These are phyloP conservation scores for Gallinago undulata DNA, from an alignment of 2,113 vertebrate species.

Conservation along the genomic window DNA sequence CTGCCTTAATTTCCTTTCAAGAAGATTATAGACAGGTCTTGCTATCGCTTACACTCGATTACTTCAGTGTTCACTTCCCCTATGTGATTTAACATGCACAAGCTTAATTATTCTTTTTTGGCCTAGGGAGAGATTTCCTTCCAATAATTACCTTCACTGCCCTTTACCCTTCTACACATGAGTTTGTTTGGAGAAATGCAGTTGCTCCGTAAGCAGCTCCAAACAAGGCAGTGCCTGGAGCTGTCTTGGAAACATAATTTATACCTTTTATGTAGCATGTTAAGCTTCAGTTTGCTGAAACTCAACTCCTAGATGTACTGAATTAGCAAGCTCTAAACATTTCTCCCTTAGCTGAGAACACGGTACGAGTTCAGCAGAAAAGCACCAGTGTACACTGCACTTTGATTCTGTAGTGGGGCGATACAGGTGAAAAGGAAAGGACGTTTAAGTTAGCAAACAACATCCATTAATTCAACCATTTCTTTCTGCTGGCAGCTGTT, in stretches of 20 bases:
- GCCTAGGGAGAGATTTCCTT: conserved; percentile 77
- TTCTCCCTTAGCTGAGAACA: background rate
- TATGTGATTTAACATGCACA: conserved; percentile 68
- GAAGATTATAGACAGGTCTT: conserved; percentile 43
- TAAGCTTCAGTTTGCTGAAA: conserved; percentile 31
- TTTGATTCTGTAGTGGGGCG: rapidly evolving
- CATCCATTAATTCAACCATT: background rate
- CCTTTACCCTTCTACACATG: conserved; percentile 73
- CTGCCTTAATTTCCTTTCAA: conserved; percentile 60
- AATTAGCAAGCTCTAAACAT: background rate
- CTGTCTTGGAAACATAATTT: conserved; percentile 67
- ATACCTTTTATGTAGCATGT: conserved; percentile 48
- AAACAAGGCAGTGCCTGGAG: conserved; percentile 68
- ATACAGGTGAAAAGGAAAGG: background rate
- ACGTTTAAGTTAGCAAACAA: background rate
- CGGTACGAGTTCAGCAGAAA: background rate
- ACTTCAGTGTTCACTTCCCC: conserved; percentile 58
- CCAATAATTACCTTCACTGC: conserved; percentile 76
- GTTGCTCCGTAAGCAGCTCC: conserved; percentile 68
- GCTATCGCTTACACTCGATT: conserved; percentile 54
- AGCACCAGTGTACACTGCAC: background rate
- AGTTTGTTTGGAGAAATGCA: conserved; percentile 73
- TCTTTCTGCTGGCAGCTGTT: background rate
- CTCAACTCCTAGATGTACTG: background rate
- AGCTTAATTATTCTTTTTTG: conserved; percentile 73